Conservation (phyloP, 2,888 invertebrate species). For the Abrostola triplasia region DNA sequence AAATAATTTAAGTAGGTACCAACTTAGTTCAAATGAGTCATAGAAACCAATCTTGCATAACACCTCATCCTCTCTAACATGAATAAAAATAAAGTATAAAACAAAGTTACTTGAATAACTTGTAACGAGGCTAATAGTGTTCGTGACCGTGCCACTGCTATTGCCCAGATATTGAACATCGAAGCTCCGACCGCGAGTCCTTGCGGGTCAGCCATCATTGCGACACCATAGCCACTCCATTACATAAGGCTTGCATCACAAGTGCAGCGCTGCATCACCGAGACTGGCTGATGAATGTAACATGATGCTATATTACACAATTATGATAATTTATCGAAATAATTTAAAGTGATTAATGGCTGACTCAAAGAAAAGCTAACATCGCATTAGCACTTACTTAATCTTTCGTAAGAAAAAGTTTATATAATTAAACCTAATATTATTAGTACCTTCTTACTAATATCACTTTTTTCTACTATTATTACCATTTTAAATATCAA, state of each 20-base stretch:
- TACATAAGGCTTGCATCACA: conserved; percentile 61
- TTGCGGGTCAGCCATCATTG: conserved; percentile 64
- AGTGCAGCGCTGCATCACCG: conserved; percentile 40
- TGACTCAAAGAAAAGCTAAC: too few relatives aligned
- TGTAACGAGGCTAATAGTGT: conserved; percentile 40
- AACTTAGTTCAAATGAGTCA: too few relatives aligned
- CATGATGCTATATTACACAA: conserved; percentile 22
- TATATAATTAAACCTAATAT: too few relatives aligned
- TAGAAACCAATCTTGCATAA: too few relatives aligned
- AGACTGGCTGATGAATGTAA: conserved; percentile 29
- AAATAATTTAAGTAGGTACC: not conserved
- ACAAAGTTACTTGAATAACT: conserved; percentile 9
- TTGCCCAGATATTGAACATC: conserved; percentile 55
- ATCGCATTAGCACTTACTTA: too few relatives aligned
- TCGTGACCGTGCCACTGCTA: conserved; percentile 52
- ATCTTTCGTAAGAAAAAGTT: too few relatives aligned
- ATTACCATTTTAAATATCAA: too few relatives aligned
- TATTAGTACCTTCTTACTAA: too few relatives aligned
- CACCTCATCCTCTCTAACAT: not conserved
- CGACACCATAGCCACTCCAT: conserved; percentile 57
- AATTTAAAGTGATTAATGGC: not conserved
- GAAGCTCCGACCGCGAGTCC: conserved; percentile 65
- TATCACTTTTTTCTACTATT: too few relatives aligned
- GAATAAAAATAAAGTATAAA: not conserved
- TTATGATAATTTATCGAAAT: conserved; percentile 17